Conservation (phyloP, 2,797 vertebrate genomes). For the Microtus obscurus region DNA sequence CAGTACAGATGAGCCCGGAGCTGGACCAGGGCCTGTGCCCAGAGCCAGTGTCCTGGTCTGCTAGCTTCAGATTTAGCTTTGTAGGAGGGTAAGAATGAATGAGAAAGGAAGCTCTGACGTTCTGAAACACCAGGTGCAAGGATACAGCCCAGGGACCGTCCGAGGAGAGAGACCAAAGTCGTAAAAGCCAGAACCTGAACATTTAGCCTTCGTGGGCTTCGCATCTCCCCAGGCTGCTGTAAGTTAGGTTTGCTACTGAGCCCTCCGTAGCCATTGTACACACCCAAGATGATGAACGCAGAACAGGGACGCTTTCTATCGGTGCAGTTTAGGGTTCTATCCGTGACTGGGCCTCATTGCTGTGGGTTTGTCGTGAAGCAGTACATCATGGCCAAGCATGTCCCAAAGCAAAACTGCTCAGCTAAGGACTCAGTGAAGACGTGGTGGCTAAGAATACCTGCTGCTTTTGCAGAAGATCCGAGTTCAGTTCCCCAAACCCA, state of each 20-base stretch:
- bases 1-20: background rate
- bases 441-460: background rate
- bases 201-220: background rate
- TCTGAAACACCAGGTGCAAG: background rate
- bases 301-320: fast-evolving
- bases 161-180: background rate
- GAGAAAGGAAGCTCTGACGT: background rate
- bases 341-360: background rate
- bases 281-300: background rate
- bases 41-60: background rate
- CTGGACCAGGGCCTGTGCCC: background rate
- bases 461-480: background rate
- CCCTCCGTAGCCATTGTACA: too few relatives aligned
- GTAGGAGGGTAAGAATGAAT: background rate
- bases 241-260: too few relatives aligned
- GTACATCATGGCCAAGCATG: background rate
- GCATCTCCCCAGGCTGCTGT: background rate
- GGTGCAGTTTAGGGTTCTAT: background rate
- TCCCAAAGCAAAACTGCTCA: background rate
- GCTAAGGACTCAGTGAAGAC: background rate
- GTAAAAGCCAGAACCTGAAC: background rate
- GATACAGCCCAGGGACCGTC: background rate
- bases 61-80: background rate
- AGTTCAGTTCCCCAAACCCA: background rate
- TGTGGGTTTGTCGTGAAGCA: background rate